Percentiles rank a stretch among this genome's conserved stretches.
phyloP scores from a whole-genome alignment of 2,113 vertebrate species.

The Plecotus auritus region DNA sequence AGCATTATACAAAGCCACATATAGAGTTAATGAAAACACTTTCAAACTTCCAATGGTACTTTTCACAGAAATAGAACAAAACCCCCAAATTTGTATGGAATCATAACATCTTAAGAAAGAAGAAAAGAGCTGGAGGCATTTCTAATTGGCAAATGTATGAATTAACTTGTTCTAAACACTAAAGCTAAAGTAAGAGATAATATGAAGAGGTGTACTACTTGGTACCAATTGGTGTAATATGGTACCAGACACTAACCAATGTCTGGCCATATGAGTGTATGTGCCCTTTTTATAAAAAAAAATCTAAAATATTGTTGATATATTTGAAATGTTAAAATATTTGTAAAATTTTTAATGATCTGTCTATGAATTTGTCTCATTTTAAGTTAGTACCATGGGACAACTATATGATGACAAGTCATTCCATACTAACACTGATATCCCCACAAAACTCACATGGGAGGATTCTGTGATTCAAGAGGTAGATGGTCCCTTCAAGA shows the following conservation, averaged over 20 bases:
- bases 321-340: not conserved
- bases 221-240: not conserved
- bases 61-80: not conserved
- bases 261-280: not conserved
- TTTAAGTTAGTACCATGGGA: not conserved
- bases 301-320: not conserved
- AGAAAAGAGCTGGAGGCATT: not conserved
- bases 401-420: not conserved
- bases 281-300: not conserved
- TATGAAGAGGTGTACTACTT: not conserved
- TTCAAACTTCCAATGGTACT: not conserved
- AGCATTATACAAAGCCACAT: not conserved
- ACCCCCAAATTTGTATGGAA: not conserved
- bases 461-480: not conserved
- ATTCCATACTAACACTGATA: not conserved
- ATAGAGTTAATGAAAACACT: not conserved
- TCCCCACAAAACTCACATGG: not conserved
- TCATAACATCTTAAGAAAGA: not conserved
- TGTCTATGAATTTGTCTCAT: not conserved
- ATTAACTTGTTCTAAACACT: not conserved
- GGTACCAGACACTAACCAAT: not conserved
- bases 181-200: not conserved
- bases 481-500: not conserved
- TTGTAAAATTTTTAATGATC: not conserved
- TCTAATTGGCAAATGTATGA: not conserved